A percentile compares a stretch with the other conserved stretches of the same genome.
These are phyloP conservation scores for Platerodrilus igneus DNA, from an alignment of 2,888 invertebrate genomes.

Conservation along the genomic window DNA sequence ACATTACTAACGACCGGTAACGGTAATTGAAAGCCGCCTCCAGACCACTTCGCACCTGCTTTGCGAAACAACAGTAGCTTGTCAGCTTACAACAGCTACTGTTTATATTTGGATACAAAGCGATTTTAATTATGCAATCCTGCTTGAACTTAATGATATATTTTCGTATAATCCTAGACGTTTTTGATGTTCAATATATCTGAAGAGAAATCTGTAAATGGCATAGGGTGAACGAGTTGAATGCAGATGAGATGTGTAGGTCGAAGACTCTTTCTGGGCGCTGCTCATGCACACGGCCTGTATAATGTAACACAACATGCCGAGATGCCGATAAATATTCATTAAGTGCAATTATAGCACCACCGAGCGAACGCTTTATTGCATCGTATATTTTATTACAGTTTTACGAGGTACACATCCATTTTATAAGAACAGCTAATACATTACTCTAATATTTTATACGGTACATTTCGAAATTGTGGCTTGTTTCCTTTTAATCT, in stretches of 20 bases:
- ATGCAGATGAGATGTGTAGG: constrained; percentile 47
- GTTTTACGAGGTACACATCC: constrained; percentile 44
- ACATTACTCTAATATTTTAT: constrained; percentile 36
- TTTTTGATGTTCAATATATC: constrained; percentile 43
- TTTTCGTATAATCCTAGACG: constrained; percentile 39
- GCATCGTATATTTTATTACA: constrained; percentile 48
- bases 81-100: constrained; percentile 23
- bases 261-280: constrained; percentile 41
- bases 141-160: constrained; percentile 35
- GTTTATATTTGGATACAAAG: constrained; percentile 17
- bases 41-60: constrained; percentile 29
- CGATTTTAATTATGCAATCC: constrained; percentile 8
- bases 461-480: constrained; percentile 28
- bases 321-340: constrained; percentile 49
- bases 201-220: constrained; percentile 44
- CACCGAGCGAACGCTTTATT: constrained; percentile 48
- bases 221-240: constrained; percentile 43
- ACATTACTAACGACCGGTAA: constrained; percentile 21
- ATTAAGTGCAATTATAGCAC: constrained; percentile 50
- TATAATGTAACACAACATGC: constrained; percentile 43
- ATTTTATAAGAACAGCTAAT: constrained; percentile 35
- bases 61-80: constrained; percentile 28
- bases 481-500: constrained; percentile 31
- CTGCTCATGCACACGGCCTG: constrained; percentile 40
- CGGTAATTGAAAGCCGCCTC: constrained; percentile 27